Percentiles rank a stretch among this genome's conserved stretches.
Conservation (phyloP, 2,888 invertebrate species). For the Sthenelais limicola region DNA sequence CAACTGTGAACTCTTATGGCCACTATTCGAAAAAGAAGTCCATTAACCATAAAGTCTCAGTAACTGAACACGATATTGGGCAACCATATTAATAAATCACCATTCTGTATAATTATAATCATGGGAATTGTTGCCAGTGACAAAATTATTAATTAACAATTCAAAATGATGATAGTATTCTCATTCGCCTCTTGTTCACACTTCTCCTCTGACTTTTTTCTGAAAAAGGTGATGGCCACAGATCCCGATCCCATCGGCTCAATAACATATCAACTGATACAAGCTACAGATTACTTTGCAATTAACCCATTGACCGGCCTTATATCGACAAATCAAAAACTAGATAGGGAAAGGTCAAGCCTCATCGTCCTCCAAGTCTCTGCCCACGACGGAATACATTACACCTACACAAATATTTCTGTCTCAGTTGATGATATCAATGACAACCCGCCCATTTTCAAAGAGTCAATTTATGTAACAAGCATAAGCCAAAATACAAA, state of each 20-base stretch:
- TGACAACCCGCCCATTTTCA: constrained; percentile 44
- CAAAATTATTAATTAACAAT: neutral
- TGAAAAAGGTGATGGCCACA: constrained; percentile 30
- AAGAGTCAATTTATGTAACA: neutral
- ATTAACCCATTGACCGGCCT: constrained; percentile 1
- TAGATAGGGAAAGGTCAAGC: constrained; percentile 15
- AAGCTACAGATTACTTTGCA: constrained; percentile 6
- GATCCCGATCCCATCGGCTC: constrained; percentile 26
- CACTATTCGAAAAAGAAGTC: too few species aligned
- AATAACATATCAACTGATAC: constrained; percentile 16
- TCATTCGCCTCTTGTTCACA: neutral
- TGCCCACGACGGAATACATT: constrained; percentile 35
- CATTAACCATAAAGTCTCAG: too few species aligned
- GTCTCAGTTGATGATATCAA: constrained; percentile 38
- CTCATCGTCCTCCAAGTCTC: constrained; percentile 22
- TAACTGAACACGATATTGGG: too few species aligned
- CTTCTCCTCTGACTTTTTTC: constrained; percentile 15
- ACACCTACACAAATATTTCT: constrained; percentile 6
- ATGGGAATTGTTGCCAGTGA: neutral
- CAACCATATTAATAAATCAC: too few species aligned
- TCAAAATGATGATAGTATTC: neutral
- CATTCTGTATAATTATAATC: too few species aligned
- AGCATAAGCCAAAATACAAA: constrained; percentile 28
- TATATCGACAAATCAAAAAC: neutral
- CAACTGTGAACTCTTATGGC: too few species aligned